Evolutionary conservation across 2,797 vertebrate species (phyloP), one percentile per base, ranked within the genome.

Genomic region (Phrynocephalus guinanensis): DNA sequence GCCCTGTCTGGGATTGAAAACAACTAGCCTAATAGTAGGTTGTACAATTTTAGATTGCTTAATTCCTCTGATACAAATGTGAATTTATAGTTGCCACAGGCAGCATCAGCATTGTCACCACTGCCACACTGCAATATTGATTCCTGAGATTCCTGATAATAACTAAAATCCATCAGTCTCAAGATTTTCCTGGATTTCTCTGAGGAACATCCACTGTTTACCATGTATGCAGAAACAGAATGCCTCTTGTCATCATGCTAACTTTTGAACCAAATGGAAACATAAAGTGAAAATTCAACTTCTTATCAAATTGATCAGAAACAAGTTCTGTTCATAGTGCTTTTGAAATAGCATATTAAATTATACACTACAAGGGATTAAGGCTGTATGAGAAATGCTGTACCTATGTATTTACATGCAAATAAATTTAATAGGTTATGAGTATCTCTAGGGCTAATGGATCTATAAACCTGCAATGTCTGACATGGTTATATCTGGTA

Each of bases 261-360:
- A 92, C 93, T 94, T 94, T 91, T 88, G 93, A 93, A 92, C 83
- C 52, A 83, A 24, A n/a, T n/a, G 60, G 82, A 85, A 90, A 77
- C 78, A 88, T 82, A 28, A 44, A 86, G 78, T 87, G 87, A 95
- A 86, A 95, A 95, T 93, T 91, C 88, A 94, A 95, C 95, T 94
- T 87, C 70, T 3, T 86, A 80, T 48, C 82, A 88, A 84, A 94
- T 95, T 93, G 63, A 71, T 90, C n/a, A 13, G 83, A 92, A 72
- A 30, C 0, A 6, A 89, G 50, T 28, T 1, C 90, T 82, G 88
- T 75, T 72, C 83, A 87, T 84, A n/a, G 56, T 0, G 7, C 87
- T 91, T 93, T 80, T 91, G 75, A 86, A 90, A 84, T 7, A 87
- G 13, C 56, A 56, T 68, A 84, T 91, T 84, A 82, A 79, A 91